These are phyloP conservation scores for Bombus difficillimus DNA, from an alignment of 1,140 invertebrate genomes.

Conservation along the genomic window DNA sequence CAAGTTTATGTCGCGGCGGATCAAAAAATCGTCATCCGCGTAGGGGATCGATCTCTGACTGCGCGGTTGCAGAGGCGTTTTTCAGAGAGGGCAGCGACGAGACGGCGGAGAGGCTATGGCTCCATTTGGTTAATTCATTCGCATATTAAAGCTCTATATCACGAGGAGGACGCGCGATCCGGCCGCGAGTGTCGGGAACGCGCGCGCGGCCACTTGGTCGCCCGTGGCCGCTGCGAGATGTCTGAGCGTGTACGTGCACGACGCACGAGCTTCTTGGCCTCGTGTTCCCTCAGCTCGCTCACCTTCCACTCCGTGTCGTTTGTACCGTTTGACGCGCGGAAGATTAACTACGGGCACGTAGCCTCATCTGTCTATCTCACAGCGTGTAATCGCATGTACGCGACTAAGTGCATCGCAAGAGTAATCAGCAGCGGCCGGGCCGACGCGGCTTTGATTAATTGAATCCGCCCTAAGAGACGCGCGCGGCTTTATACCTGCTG, in stretches of 20 bases:
- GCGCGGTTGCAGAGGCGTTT: background rate
- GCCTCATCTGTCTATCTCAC: conserved; percentile 79
- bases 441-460: conserved; percentile 77
- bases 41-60: background rate
- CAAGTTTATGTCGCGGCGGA: background rate
- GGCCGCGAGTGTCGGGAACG: conserved; percentile 40
- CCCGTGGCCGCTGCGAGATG: background rate
- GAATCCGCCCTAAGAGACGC: conserved; percentile 66
- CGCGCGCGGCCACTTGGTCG: conserved; percentile 3
- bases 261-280: conserved; percentile 33
- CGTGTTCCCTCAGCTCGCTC: conserved; percentile 49
- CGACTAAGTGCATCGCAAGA: conserved; percentile 78
- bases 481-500: conserved; percentile 51
- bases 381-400: conserved; percentile 78
- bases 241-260: conserved; percentile 1
- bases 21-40: background rate
- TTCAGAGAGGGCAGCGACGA: background rate
- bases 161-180: conserved; percentile 12
- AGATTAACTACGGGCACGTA: conserved; percentile 79
- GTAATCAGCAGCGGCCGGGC: conserved; percentile 74
- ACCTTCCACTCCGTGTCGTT: conserved; percentile 69
- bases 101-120: background rate
- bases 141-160: conserved; percentile 47
- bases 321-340: conserved; percentile 75
- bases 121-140: conserved; percentile 47